A percentile compares a stretch with the other conserved stretches of the same genome.
These are phyloP conservation scores for Falco biarmicus DNA, from an alignment of 2,797 vertebrate genomes.

Conservation along the genomic window DNA sequence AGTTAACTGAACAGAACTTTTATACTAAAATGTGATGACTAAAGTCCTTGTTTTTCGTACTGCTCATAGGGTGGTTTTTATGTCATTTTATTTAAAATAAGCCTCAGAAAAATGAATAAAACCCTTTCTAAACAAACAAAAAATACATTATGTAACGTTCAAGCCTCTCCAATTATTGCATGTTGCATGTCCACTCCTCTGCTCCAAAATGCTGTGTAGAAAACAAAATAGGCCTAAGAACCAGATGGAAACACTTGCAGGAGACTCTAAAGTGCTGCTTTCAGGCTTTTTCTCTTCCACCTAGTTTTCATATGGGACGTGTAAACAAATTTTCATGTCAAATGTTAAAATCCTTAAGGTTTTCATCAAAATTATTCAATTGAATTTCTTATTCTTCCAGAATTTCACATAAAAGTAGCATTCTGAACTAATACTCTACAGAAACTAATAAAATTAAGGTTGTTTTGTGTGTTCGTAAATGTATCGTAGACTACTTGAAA, in stretches of 20 bases:
- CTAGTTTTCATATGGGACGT: not conserved
- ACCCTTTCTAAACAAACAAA: conserved; percentile 57
- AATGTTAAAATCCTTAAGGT: not conserved
- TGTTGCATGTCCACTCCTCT: conserved; percentile 17
- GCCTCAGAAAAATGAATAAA: conserved; percentile 64
- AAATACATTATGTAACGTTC: conserved; percentile 38
- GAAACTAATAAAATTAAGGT: not conserved
- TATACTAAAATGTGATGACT: conserved; percentile 50
- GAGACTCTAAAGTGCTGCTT: conserved; percentile 34
- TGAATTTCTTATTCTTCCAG: not conserved
- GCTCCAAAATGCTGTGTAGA: not conserved
- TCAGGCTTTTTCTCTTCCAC: not conserved
- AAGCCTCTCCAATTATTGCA: not conserved
- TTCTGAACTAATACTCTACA: not conserved
- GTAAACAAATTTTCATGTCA: conserved; percentile 12
- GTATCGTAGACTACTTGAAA: not conserved
- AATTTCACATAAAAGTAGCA: not conserved
- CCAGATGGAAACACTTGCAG: not conserved
- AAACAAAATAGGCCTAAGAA: not conserved
- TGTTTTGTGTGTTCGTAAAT: not conserved
- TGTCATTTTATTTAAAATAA: conserved; percentile 69
- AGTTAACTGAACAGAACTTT: conserved; percentile 57
- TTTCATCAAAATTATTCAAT: not conserved
- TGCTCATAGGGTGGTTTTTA: conserved; percentile 21
- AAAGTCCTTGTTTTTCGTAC: conserved; percentile 23